phyloP scores from a whole-genome alignment of 2,888 invertebrate genomes.

The Stenodema calcarata region DNA sequence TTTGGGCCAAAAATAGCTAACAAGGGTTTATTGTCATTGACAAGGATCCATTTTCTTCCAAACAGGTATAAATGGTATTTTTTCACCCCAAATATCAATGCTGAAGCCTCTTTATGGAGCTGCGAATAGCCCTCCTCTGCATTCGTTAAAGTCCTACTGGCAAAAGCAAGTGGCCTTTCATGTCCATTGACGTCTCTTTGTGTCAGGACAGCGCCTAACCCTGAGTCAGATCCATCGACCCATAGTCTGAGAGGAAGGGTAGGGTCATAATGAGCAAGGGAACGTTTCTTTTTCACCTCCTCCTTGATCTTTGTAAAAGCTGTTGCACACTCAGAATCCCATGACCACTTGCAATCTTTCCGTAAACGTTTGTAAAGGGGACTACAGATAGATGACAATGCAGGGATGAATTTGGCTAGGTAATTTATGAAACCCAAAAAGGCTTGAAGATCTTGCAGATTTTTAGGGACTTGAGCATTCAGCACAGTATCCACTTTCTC shows the following conservation, averaged over 20 bases:
- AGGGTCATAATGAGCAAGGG: slow-evolving; percentile 18
- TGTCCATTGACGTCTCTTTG: not conserved
- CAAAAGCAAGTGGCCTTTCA: slow-evolving; percentile 9
- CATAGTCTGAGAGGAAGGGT: not conserved
- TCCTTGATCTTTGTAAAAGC: not conserved
- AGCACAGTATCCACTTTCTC: too few species aligned
- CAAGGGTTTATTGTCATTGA: too few species aligned
- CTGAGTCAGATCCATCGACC: slow-evolving; percentile 8
- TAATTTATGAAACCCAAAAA: too few species aligned
- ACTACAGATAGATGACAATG: too few species aligned
- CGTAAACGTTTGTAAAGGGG: not conserved
- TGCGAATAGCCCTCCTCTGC: too few species aligned
- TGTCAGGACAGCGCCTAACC: too few species aligned
- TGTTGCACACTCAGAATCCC: not conserved
- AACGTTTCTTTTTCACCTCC: not conserved
- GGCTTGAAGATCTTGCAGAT: too few species aligned
- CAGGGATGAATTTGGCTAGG: too few species aligned
- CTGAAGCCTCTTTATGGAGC: slow-evolving; percentile 1
- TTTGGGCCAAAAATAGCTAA: slow-evolving; percentile 24
- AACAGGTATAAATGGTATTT: too few species aligned
- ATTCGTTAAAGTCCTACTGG: not conserved
- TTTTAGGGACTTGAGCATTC: too few species aligned
- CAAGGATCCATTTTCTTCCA: too few species aligned
- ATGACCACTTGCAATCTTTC: not conserved
- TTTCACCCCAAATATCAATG: slow-evolving; percentile 15